Percentiles rank a stretch among this genome's conserved stretches.
Conservation (phyloP, 1,140 invertebrate genomes). For the Zeugodacus cucurbitae region DNA sequence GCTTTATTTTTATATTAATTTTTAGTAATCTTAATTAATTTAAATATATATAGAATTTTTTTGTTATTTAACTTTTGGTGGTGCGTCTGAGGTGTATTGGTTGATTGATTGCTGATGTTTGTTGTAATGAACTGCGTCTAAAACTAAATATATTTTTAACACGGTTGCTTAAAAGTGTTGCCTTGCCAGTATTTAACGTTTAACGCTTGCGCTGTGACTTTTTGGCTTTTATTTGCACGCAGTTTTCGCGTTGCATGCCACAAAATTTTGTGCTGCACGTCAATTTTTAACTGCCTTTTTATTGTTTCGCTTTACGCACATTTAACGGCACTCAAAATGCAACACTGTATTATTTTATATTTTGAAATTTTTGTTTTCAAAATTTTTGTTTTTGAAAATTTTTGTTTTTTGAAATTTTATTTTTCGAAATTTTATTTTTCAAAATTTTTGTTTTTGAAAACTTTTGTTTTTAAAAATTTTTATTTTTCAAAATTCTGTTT, state of each 20-base stretch:
- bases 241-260: not conserved
- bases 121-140: not conserved
- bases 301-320: no score
- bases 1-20: not conserved
- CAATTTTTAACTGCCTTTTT: no score
- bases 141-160: not conserved
- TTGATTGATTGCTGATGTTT: slow-evolving; percentile 41
- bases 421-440: no score
- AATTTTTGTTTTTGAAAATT: no score
- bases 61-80: slow-evolving; percentile 18
- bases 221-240: not conserved
- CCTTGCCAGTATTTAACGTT: not conserved
- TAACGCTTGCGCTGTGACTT: not conserved
- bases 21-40: not conserved
- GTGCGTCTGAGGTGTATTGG: slow-evolving; percentile 21
- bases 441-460: no score
- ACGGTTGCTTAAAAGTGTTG: no score
- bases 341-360: no score
- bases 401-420: no score
- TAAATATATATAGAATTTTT: not conserved
- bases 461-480: no score
- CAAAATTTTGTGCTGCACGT: not conserved
- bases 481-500: no score
- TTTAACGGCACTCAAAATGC: no score
- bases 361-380: no score